Evolutionary conservation across 2,797 vertebrate genomes (phyloP), one percentile per base, ranked within the genome.

Genomic region (Spondyliosoma cantharus): DNA sequence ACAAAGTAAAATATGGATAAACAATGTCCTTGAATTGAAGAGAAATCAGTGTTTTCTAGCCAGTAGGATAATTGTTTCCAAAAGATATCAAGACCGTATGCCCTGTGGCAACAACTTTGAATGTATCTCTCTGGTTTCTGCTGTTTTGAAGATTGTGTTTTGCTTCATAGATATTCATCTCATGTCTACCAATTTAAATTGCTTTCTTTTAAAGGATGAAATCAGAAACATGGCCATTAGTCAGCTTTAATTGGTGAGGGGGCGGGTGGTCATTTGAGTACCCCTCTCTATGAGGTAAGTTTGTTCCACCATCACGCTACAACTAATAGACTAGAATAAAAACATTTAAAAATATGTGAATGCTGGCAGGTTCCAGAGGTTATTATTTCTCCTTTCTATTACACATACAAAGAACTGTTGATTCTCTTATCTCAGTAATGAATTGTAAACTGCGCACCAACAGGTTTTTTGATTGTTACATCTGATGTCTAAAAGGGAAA

Each of bases 171-270:
- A 61, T 50, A 52, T 42, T 62, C 62, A 58, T 32, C 46, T 63
- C 13, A 14, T 65, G 20, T 45, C 11, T 45, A 3, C 52, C 11
- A 42, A 29, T 69, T 37, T 24, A 2, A 37, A 58, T 22, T 29
- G 27, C 32, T 53, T 48, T 64, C 16, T 13, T 72, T 54, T 50
- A 56, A 42, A 37, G 32, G 32, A 49, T 74, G 20, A 37, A 76
- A 67, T 79, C 37, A 29, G 29, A 57, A 60, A 37, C 25, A 32
- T 19, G 20, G 42, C 58, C 16, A 53, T 70, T 58, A 48, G 20
- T 78, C n/a, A 63, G 27, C 25, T 69, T 60, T 25, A 76, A 78
- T 49, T 60, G 25, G 32, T 25, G 25, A 64, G 56, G 8, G 3
- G 42, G n/a, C 48, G 27, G 29, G n/a, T 49, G 27, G 57, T 62